phyloP scores from a whole-genome alignment of 2,888 invertebrate genomes.

The Leptinotarsa tumamoca region DNA sequence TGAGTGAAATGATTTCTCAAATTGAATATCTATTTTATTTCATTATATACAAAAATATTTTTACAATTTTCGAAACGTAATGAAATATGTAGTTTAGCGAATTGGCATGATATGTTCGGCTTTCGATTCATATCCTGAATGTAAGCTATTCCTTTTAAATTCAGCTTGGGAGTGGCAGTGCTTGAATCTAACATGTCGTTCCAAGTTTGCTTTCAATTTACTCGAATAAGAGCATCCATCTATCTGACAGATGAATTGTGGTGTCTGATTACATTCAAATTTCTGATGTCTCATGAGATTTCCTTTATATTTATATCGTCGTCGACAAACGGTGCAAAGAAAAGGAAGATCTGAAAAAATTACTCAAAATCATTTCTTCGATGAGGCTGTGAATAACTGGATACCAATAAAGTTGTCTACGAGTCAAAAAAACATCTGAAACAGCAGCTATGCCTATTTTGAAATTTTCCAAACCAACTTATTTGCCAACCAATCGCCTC shows the following conservation, averaged over 20 bases:
- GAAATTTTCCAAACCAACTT: too few species aligned
- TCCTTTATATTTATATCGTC: constrained; percentile 45
- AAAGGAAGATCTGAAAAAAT: constrained; percentile 22
- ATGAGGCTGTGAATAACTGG: neutral
- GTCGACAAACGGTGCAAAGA: constrained; percentile 36
- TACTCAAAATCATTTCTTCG: too few species aligned
- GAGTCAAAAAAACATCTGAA: too few species aligned
- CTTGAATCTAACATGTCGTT: constrained; percentile 34
- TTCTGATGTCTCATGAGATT: constrained; percentile 53
- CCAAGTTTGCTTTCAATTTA: constrained; percentile 35
- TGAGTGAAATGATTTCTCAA: too few species aligned
- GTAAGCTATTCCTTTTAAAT: neutral
- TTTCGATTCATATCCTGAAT: neutral
- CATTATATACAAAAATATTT: too few species aligned
- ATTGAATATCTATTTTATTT: too few species aligned
- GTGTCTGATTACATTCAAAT: constrained; percentile 64
- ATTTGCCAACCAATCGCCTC: too few species aligned
- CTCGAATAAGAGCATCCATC: constrained; percentile 43
- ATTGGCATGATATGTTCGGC: neutral
- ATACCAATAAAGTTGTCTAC: too few species aligned
- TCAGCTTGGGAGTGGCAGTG: constrained; percentile 14
- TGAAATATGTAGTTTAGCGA: neutral
- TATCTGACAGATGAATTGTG: constrained; percentile 59
- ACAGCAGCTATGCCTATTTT: too few species aligned
- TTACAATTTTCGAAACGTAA: neutral